Evolutionary conservation across 2,888 invertebrate genomes (phyloP).

Genomic region (Ophion costatus): DNA sequence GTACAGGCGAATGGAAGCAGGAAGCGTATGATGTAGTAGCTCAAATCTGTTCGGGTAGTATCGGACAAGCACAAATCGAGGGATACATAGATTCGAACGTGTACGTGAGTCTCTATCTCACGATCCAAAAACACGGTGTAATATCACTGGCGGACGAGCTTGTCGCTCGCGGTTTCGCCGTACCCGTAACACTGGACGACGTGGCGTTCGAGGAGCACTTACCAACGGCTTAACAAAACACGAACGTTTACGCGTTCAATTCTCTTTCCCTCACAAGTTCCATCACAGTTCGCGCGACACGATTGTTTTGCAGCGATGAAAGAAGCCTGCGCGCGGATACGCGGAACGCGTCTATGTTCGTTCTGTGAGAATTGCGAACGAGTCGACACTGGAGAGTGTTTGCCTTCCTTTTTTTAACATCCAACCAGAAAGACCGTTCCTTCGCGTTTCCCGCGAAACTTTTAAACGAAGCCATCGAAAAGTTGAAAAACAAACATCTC

Average conservation of each 20-base stretch:
- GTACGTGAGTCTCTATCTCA: slow-evolving; percentile 93
- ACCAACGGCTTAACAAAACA: slow-evolving; percentile 53
- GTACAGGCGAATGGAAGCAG: slow-evolving; percentile 88
- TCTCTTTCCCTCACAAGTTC: slow-evolving; percentile 52
- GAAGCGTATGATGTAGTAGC: slow-evolving; percentile 92
- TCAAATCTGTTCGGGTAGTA: slow-evolving; percentile 91
- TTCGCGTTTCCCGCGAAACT: neutral
- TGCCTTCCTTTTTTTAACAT: neutral
- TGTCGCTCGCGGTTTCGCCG: slow-evolving; percentile 92
- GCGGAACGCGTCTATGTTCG: slow-evolving; percentile 35
- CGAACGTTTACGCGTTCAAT: slow-evolving; percentile 23
- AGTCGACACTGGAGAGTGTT: slow-evolving; percentile 36
- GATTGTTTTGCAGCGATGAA: slow-evolving; percentile 39
- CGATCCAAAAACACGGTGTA: slow-evolving; percentile 90
- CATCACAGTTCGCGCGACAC: slow-evolving; percentile 57
- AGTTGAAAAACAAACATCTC: neutral
- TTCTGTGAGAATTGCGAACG: slow-evolving; percentile 50
- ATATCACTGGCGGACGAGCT: slow-evolving; percentile 94
- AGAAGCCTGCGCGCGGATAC: slow-evolving; percentile 30
- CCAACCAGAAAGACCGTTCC: neutral
- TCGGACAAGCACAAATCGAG: slow-evolving; percentile 95
- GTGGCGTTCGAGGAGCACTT: slow-evolving; percentile 69
- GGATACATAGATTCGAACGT: slow-evolving; percentile 92
- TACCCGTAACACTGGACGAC: slow-evolving; percentile 86
- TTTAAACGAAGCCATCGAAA: slow-evolving; percentile 12